phyloP scores from a whole-genome alignment of 2,113 vertebrate genomes.

The Bos javanicus region DNA sequence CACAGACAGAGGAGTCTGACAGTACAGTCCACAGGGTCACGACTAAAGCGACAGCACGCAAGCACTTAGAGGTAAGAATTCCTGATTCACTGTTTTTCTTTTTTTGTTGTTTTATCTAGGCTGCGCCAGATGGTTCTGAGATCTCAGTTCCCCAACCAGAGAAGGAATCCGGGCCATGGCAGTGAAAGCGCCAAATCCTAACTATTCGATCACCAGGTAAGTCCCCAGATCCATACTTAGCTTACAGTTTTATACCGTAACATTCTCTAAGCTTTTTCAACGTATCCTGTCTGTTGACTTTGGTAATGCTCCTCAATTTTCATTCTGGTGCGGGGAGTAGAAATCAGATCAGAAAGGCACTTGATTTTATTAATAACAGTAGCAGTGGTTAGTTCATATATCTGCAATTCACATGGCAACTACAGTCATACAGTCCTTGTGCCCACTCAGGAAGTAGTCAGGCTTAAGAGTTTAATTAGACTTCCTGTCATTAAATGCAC shows the following conservation, averaged over 20 bases:
- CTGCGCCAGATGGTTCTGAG: background rate
- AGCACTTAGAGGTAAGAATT: background rate
- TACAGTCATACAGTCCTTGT: background rate
- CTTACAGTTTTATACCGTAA: background rate
- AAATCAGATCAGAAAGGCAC: background rate
- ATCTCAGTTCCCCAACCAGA: background rate
- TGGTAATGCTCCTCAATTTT: background rate
- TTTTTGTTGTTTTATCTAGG: background rate
- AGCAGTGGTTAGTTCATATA: background rate
- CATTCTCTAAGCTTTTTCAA: background rate
- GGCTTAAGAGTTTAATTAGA: constrained; percentile 14
- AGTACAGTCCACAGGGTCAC: background rate
- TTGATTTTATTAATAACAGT: background rate
- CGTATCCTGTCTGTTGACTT: background rate
- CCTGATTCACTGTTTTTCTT: background rate
- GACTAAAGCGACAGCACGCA: background rate
- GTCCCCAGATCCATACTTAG: background rate
- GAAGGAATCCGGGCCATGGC: background rate
- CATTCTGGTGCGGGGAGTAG: background rate
- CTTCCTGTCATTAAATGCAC: constrained; percentile 38
- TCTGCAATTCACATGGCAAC: constrained; percentile 3
- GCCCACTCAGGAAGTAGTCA: background rate
- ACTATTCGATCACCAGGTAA: background rate
- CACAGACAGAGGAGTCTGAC: background rate
- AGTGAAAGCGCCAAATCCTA: background rate